These are phyloP conservation scores for Drosophila formosana DNA, from an alignment of 2,888 invertebrate genomes.

Conservation along the genomic window DNA sequence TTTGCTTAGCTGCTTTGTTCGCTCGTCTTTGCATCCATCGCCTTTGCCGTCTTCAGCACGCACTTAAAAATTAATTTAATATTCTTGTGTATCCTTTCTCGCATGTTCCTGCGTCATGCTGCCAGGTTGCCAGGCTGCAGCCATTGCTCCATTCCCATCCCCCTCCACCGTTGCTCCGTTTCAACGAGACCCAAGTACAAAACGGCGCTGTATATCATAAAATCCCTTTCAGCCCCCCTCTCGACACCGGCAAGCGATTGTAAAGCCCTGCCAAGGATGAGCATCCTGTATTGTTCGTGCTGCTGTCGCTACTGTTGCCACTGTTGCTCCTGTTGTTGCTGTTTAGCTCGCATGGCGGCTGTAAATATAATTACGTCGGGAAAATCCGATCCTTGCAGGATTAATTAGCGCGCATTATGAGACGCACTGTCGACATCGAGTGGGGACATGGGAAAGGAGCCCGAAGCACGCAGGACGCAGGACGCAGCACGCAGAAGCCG, in stretches of 20 bases:
- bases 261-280: slow-evolving; percentile 25
- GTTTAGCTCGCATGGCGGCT: slow-evolving; percentile 78
- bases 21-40: slow-evolving; percentile 40
- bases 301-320: slow-evolving; percentile 23
- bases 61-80: slow-evolving; percentile 84
- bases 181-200: slow-evolving; percentile 17
- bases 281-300: slow-evolving; percentile 26
- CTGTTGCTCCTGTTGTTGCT: slow-evolving; percentile 31
- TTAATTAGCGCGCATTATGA: slow-evolving; percentile 85
- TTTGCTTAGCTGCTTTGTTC: slow-evolving; percentile 22
- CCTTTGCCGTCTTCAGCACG: slow-evolving; percentile 53
- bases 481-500: background rate
- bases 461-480: background rate
- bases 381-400: slow-evolving; percentile 85
- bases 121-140: slow-evolving; percentile 50
- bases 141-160: slow-evolving; percentile 23
- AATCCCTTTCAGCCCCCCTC: slow-evolving; percentile 11
- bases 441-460: slow-evolving; percentile 34
- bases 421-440: slow-evolving; percentile 64
- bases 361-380: slow-evolving; percentile 82
- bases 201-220: slow-evolving; percentile 60
- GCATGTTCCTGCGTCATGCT: slow-evolving; percentile 73
- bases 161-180: background rate
- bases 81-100: slow-evolving; percentile 81
- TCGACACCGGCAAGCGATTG: slow-evolving; percentile 27